Evolutionary conservation across 2,797 vertebrate genomes (phyloP).

Genomic region (Paramormyrops hopkinsi): DNA sequence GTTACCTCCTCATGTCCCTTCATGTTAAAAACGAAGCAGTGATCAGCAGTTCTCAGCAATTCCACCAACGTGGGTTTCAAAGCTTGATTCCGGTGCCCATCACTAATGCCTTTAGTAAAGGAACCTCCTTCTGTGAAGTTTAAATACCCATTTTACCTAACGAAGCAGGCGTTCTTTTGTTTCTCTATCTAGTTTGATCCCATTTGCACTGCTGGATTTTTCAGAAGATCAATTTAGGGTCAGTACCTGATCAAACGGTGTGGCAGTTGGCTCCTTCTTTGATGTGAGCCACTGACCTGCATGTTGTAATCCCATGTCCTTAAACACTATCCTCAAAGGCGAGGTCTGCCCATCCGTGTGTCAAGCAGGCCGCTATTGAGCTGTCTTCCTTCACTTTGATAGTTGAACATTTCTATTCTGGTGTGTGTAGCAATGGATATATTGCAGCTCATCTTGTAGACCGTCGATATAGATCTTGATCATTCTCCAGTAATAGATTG

Average conservation of each 20-base stretch:
- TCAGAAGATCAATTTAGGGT: background rate
- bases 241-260: background rate
- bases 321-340: background rate
- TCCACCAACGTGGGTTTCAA: background rate
- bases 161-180: background rate
- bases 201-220: background rate
- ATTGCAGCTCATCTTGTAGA: background rate
- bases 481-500: background rate
- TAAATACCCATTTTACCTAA: background rate
- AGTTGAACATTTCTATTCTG: background rate
- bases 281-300: background rate
- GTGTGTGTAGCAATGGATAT: background rate
- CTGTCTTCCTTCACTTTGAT: background rate
- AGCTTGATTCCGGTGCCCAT: background rate
- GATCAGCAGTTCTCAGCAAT: background rate
- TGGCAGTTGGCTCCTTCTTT: background rate
- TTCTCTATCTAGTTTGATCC: background rate
- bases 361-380: background rate
- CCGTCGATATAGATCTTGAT: background rate
- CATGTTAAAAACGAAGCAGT: background rate
- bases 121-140: background rate
- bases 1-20: background rate
- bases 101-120: background rate
- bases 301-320: conserved; percentile 3
- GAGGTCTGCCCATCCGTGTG: background rate